phyloP scores from a whole-genome alignment of 2,797 vertebrate species.

The Galago senegalensis region DNA sequence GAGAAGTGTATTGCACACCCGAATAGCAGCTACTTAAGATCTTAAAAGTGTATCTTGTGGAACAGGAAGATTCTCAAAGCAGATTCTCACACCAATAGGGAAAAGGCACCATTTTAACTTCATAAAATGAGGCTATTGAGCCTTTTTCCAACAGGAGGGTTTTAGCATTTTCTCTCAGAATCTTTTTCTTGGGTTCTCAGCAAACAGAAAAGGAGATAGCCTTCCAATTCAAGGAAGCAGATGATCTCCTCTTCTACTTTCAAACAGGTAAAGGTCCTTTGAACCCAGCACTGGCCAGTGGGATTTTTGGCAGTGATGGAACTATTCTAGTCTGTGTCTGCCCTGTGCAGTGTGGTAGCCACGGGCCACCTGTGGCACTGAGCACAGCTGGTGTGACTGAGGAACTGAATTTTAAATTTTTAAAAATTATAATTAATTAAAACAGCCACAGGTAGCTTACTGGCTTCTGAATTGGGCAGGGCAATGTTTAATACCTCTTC shows the following conservation, averaged over 20 bases:
- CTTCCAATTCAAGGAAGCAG: slow-evolving; percentile 26
- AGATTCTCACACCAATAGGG: slow-evolving; percentile 3
- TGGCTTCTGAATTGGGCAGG: not conserved
- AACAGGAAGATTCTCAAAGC: not conserved
- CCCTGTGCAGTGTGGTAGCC: not conserved
- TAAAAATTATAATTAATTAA: slow-evolving; percentile 13
- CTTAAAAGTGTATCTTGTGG: not conserved
- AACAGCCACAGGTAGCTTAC: not conserved
- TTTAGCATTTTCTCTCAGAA: slow-evolving; percentile 10
- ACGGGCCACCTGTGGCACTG: fast-evolving
- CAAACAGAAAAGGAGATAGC: not conserved
- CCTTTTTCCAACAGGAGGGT: slow-evolving; percentile 63
- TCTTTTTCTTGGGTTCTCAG: slow-evolving; percentile 11
- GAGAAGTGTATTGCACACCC: not conserved
- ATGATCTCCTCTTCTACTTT: not conserved
- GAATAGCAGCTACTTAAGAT: not conserved
- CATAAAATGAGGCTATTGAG: slow-evolving; percentile 57
- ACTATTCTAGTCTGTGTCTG: not conserved
- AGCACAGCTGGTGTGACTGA: not conserved
- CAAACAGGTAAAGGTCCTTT: not conserved
- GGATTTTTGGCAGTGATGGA: not conserved
- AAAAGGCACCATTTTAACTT: not conserved
- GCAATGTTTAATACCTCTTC: not conserved
- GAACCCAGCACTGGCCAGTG: not conserved
- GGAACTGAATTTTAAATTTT: not conserved